Conservation (phyloP, 1,140 invertebrate genomes). For the Drosophila watanabei region DNA sequence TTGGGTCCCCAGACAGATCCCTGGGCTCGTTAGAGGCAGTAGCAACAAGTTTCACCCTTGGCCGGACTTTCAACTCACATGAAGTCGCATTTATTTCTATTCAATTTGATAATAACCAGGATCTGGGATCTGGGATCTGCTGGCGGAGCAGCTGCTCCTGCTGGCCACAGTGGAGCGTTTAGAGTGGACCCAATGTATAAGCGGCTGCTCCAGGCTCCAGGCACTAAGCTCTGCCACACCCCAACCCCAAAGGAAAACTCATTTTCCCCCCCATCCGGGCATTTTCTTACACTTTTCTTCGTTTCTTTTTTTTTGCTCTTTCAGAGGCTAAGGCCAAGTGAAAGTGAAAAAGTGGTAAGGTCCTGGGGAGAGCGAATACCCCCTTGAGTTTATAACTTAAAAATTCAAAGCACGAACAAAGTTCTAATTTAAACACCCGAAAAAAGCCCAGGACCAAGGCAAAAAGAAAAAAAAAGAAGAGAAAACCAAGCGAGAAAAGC, state of each 20-base stretch:
- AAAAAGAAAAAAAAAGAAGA: neutral
- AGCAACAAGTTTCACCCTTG: constrained; percentile 31
- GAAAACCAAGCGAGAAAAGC: constrained; percentile 21
- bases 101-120: constrained; percentile 83
- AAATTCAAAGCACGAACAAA: constrained; percentile 84
- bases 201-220: constrained; percentile 58
- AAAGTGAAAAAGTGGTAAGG: constrained; percentile 44
- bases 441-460: constrained; percentile 31
- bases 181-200: constrained; percentile 79
- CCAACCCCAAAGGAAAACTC: constrained; percentile 61
- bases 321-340: constrained; percentile 26
- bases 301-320: constrained; percentile 8
- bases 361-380: constrained; percentile 45
- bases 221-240: neutral
- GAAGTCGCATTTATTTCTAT: constrained; percentile 81
- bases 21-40: constrained; percentile 10
- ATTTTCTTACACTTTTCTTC: constrained; percentile 64
- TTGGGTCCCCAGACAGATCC: constrained; percentile 9
- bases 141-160: constrained; percentile 58
- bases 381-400: constrained; percentile 84
- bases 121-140: constrained; percentile 21
- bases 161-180: constrained; percentile 74
- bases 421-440: constrained; percentile 82
- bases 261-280: constrained; percentile 47
- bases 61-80: constrained; percentile 72